These are phyloP conservation scores for Eupithecia abbreviata DNA, from an alignment of 2,888 invertebrate genomes.

Conservation along the genomic window DNA sequence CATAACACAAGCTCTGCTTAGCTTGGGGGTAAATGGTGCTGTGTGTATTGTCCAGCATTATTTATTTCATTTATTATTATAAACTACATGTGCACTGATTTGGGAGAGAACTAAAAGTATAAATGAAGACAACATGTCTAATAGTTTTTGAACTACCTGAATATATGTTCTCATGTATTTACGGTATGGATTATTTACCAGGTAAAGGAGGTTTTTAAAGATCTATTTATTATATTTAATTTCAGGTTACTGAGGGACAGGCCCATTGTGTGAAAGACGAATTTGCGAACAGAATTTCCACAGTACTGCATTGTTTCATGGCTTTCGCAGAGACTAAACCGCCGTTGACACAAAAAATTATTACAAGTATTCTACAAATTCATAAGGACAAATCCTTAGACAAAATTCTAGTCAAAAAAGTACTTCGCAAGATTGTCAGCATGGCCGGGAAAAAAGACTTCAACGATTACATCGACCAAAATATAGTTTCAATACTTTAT, in stretches of 20 bases:
- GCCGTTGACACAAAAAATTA: constrained; percentile 77
- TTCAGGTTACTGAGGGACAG: constrained; percentile 68
- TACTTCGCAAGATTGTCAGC: constrained; percentile 68
- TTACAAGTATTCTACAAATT: constrained; percentile 81
- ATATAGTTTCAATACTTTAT: constrained; percentile 77
- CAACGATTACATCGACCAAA: constrained; percentile 66
- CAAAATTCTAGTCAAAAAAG: constrained; percentile 68
- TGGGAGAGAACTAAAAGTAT: neutral
- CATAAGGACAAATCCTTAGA: constrained; percentile 80
- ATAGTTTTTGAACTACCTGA: neutral
- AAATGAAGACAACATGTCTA: neutral
- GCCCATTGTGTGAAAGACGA: constrained; percentile 83
- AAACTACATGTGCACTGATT: neutral
- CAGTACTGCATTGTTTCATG: constrained; percentile 82
- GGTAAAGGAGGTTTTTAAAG: neutral
- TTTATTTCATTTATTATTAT: too few relatives aligned
- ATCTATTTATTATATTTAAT: constrained; percentile 22
- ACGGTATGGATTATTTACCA: neutral
- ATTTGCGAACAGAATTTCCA: constrained; percentile 81
- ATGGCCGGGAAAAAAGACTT: constrained; percentile 54
- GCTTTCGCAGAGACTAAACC: constrained; percentile 80
- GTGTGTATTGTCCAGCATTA: too few relatives aligned
- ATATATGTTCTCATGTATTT: too few relatives aligned
- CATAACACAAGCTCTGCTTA: too few relatives aligned
- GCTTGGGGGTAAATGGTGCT: too few relatives aligned